These are phyloP conservation scores for Arrhamphus sclerolepis DNA, from an alignment of 2,797 vertebrate species.

Conservation along the genomic window DNA sequence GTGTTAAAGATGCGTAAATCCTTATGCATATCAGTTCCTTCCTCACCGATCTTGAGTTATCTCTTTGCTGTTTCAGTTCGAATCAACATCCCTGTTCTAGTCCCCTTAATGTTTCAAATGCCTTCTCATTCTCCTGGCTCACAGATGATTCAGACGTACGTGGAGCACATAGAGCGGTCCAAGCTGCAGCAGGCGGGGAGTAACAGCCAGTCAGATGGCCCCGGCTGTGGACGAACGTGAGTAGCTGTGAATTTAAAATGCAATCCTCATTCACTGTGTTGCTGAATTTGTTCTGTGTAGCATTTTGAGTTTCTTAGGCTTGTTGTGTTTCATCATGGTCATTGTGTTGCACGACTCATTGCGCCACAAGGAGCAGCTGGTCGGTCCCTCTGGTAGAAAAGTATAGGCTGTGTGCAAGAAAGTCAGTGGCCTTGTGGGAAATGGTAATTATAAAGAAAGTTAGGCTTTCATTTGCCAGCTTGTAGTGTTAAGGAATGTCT, in stretches of 20 bases:
- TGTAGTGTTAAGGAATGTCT: background rate
- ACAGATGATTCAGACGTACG: constrained; percentile 99
- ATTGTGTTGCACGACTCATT: background rate
- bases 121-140: constrained; percentile 2
- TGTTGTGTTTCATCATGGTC: constrained; percentile 10
- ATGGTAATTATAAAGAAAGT: constrained; percentile 12
- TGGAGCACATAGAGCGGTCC: constrained; percentile 96
- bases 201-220: constrained; percentile 89
- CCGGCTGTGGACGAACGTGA: constrained; percentile 91
- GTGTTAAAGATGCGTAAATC: background rate
- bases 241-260: constrained; percentile 52
- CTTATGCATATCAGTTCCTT: background rate
- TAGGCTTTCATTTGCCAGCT: constrained; percentile 9
- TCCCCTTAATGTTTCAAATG: background rate
- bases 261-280: too few relatives aligned
- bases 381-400: constrained; percentile 1
- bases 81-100: background rate
- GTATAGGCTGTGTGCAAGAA: constrained; percentile 6
- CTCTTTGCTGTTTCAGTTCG: background rate
- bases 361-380: constrained; percentile 28
- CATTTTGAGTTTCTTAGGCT: too few relatives aligned
- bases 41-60: background rate
- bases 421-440: constrained; percentile 8
- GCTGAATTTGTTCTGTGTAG: too few relatives aligned
- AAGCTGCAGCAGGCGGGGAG: constrained; percentile 92